phyloP scores from a whole-genome alignment of 1,140 invertebrate species.

The Pygmarrhopalites habei region DNA sequence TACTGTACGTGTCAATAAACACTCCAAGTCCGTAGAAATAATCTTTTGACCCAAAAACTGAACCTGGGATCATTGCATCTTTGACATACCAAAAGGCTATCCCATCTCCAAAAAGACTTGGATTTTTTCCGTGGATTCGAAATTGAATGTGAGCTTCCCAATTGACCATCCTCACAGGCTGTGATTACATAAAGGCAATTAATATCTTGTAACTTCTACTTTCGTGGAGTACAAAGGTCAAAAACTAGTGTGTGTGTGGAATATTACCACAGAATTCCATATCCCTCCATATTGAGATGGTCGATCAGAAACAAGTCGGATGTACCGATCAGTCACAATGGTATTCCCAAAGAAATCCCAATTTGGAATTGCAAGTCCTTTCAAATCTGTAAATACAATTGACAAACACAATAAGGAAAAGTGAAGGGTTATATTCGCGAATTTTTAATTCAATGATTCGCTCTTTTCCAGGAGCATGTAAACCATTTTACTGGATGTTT shows the following conservation, averaged over 20 bases:
- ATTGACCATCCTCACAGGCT: conserved; percentile 76
- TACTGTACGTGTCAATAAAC: conserved; percentile 97
- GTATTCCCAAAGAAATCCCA: conserved; percentile 95
- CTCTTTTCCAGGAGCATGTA: too few species aligned
- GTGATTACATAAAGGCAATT: conserved; percentile 38
- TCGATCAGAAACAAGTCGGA: conserved; percentile 86
- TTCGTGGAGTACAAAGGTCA: conserved; percentile 4
- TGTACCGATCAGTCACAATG: conserved; percentile 88
- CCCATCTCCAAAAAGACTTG: conserved; percentile 94
- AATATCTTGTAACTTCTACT: not conserved
- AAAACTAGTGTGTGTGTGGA: not conserved
- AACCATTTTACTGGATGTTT: too few species aligned
- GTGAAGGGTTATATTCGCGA: too few species aligned
- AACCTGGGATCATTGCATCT: conserved; percentile 74
- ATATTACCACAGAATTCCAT: conserved; percentile 87
- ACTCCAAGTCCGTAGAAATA: conserved; percentile 86
- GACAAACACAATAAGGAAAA: too few species aligned
- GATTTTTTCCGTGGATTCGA: conserved; percentile 89
- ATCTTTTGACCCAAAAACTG: conserved; percentile 93
- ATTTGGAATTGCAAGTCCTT: too few species aligned
- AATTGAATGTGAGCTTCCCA: conserved; percentile 98
- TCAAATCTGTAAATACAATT: too few species aligned
- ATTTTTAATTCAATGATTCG: too few species aligned
- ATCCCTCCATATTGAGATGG: conserved; percentile 87
- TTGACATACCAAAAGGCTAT: conserved; percentile 95